Evolutionary conservation across 1,140 invertebrate species (phyloP), one percentile per base, ranked within the genome.

Genomic region (Steinernema khuongi): DNA sequence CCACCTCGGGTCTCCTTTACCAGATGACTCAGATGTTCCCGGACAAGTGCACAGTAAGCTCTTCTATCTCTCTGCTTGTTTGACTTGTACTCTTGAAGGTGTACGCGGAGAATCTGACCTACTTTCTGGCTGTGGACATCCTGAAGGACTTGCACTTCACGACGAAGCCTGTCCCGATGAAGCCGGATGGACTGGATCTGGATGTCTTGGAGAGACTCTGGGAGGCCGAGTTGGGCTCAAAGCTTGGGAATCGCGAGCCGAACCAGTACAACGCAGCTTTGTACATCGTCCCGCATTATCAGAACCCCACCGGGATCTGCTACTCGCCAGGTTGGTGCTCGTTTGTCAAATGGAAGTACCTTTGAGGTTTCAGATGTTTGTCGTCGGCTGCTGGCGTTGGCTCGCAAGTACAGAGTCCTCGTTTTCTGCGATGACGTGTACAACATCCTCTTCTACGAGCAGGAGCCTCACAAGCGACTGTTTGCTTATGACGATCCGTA

Each of bases 51-150:
- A 81, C 88, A 29, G 50, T 60, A 60, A 14, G 36, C n/a, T 41
- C 36, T 11, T 41, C 7, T 11, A 7, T 11, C n/a, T 41, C n/a
- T 7, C 7, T 7, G n/a, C n/a, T 11, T 11, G 36, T 41, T 41
- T 41, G 36, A 41, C 7, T 11, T n/a, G 36, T 7, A 11, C n/a
- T 41, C 7, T 41, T 41, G 7, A 11, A 41, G 36, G 88, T 91
- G 36, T 91, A 91, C 81, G 88, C 90, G 7, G 90, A 91, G 79
- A 89, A 91, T 83, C 89, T 88, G 31, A 90, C 90, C 17, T 91
- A 91, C 77, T 91, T 90, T 87, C 87, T 89, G 77, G 90, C 89
- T 4, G 79, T 90, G 11, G 87, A 89, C 44, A 83, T 86, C 2
- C 88, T 91, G 74, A 85, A 89, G 50, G 89, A 89, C 77, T 87